Base-by-base conservation (phyloP, 37 sponge, comb jelly and placozoan genomes). In the Chondrosia reniformis region DNA sequence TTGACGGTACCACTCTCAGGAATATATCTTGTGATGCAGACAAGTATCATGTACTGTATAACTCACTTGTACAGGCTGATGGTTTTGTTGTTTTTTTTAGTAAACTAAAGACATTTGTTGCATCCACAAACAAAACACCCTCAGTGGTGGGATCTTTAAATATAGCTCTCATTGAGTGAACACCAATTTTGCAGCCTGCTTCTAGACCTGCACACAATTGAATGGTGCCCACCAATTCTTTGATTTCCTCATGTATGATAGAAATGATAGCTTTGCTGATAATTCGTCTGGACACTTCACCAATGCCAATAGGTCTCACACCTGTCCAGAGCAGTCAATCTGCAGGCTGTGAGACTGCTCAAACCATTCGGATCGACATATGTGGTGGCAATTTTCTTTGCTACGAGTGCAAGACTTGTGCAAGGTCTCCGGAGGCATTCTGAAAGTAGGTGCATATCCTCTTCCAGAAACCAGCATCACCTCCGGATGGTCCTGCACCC, bases 191-290 rank as follows among this genome's bases (percentile, higher is more conserved):
- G 42, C 74, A 73, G 30, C 74, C 74, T 12, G 74, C 45, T 6
- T 73, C 74, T 8, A 43, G 74, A 45, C 74, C 74, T 4, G 74
- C 74, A 38, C 74, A 73, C 45, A 73, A 30, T 73, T 73, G 74
- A 32, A 45, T 45, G 19, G 74, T 45, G 19, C 74, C 74, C 42
- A 45, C 74, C 27, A 44, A 24, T 38, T 73, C 46, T 8, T 13
- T 25, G 45, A 73, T 73, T 45, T 73, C 74, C 22, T 45, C 45
- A 21, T 30, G 4, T 5, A 73, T 6, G 25, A 73, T 45, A 45
- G 45, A 2, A 2, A 73, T 4, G 9, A 73, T 73, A 4, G 74
- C 74, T 32, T 73, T 73, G 45, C 74, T 73, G 25, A 73, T 30
- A 73, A 73, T 73, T 44, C 46, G 2, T 73, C 74, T 45, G 4